Base-by-base conservation (phyloP, 2,888 invertebrate genomes). In the Dryadula phaetusa region DNA sequence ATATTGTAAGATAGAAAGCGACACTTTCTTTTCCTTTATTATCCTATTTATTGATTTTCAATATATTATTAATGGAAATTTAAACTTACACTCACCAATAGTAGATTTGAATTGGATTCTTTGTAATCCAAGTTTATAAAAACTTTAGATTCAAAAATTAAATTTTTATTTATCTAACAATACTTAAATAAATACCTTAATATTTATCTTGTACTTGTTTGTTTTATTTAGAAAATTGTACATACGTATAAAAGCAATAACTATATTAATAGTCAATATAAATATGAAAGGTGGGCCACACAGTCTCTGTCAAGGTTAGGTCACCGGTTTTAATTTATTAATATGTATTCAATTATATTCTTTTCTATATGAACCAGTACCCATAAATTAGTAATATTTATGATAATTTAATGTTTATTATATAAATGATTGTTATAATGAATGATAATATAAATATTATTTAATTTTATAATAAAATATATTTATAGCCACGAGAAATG, bases 291-390 rank as follows among this genome's bases (percentile, higher is more conserved):
- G 22, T 25, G 54, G 22, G 14, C n/a, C n/a, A n/a, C 54, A 37
- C n/a, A 37, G 53, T 20, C 37, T 56, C n/a, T 56, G 56, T 56
- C 56, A 56, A 56, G 56, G 56, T 56, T 40, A 56, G 40, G 56
- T 56, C 54, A 56, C 37, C 22, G 14, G n/a, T 56, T 40, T 56
- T 25, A 56, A 56, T 40, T 32, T n/a, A 52, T 20, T 44, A 18
- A 44, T 20, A 44, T 44, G 44, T 44, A 32, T 32, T 52, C 16
- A 8, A 52, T 16, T 8, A 4, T 56, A 40, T 56, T 40, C 56
- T n/a, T 40, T 56, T 37, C 40, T 25, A 40, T 10, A 8, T 4
- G n/a, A 37, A 40, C 16, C 22, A 25, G 22, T 40, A n/a, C n/a
- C n/a, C 25, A 40, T 56, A 22, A 40, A 52, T 25, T 56, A 8